Evolutionary conservation across 2,888 invertebrate genomes (phyloP), one percentile per base, ranked within the genome.

Genomic region (Campopleginae sp.): DNA sequence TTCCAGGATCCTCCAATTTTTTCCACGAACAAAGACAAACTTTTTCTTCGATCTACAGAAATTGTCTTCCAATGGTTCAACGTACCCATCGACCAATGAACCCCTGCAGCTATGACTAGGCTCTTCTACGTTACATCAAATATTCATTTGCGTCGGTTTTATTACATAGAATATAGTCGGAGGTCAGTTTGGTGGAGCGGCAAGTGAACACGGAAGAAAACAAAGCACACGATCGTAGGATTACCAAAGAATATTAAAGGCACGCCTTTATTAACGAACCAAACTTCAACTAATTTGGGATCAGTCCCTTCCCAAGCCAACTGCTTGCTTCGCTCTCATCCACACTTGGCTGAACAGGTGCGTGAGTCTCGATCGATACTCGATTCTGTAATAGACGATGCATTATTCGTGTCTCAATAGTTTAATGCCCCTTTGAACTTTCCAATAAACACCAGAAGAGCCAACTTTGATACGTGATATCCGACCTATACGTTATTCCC

Each of bases 371-470:
- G 65, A 58, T 71, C 65, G 71, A 27, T 46, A 71, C 33, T 17
- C 63, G 48, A 61, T 68, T 66, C 27, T 58, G 61, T 84, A 68
- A 84, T 84, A 78, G 72, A 78, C 48, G 48, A 63, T 14, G 78
- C 31, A 78, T 82, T 82, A 74, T 80, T 48, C 54, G 71, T 38
- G 63, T 66, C 77, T 81, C 51, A 68, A 77, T 27, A 61, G 72
- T 81, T 61, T 68, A 72, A 77, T 84, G 77, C 58, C 72, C 61
- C 77, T 74, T 72, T 78, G 74, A 81, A 81, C 77, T 84, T 84
- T 84, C 33, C 58, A 68, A 81, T 76, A 81, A 77, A 61, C 58
- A 46, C 48, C 48, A 68, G 77, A 48, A 72, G 65, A 65, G 61
- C 54, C 23, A 10, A 72, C 51, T 61, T 77, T 84, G 84, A 81